Percentiles rank a stretch among this genome's conserved stretches.
phyloP scores from a whole-genome alignment of 1,140 invertebrate genomes.

The Leguminivora glycinivorella region DNA sequence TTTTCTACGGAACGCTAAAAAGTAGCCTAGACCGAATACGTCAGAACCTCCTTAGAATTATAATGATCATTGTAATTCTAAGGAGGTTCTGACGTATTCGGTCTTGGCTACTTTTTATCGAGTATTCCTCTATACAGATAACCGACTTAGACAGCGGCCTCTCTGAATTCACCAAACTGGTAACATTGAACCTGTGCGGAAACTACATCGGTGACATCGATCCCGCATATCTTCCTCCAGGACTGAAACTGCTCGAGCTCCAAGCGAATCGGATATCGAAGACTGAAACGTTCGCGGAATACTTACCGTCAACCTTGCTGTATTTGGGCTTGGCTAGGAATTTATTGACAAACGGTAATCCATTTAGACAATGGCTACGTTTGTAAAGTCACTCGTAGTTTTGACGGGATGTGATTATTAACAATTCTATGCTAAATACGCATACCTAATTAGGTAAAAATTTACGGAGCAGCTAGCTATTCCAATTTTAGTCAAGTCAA shows the following conservation, averaged over 20 bases:
- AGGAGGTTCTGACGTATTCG: background rate
- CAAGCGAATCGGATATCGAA: conserved; percentile 57
- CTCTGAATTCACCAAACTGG: conserved; percentile 50
- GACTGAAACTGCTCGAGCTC: conserved; percentile 56
- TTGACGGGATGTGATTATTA: too few species aligned
- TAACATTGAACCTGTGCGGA: conserved; percentile 58
- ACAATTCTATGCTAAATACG: too few species aligned
- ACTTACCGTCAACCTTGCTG: conserved; percentile 52
- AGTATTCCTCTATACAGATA: conserved; percentile 50
- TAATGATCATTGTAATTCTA: too few species aligned
- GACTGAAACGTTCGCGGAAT: conserved; percentile 46
- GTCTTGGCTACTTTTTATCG: too few species aligned
- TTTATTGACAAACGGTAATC: conserved; percentile 52
- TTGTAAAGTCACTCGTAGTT: too few species aligned
- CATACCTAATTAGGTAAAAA: too few species aligned
- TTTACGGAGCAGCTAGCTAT: too few species aligned
- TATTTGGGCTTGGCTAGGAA: conserved; percentile 65
- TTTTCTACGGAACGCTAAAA: too few species aligned
- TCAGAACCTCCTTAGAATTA: too few species aligned
- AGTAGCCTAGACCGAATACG: too few species aligned
- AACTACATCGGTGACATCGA: conserved; percentile 57
- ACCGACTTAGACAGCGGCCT: conserved; percentile 58
- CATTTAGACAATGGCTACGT: conserved; percentile 6
- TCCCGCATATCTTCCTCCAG: conserved; percentile 42
- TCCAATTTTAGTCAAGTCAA: too few species aligned